phyloP scores from a whole-genome alignment of 1,140 invertebrate genomes.

The Gonioctena quinquepunctata region DNA sequence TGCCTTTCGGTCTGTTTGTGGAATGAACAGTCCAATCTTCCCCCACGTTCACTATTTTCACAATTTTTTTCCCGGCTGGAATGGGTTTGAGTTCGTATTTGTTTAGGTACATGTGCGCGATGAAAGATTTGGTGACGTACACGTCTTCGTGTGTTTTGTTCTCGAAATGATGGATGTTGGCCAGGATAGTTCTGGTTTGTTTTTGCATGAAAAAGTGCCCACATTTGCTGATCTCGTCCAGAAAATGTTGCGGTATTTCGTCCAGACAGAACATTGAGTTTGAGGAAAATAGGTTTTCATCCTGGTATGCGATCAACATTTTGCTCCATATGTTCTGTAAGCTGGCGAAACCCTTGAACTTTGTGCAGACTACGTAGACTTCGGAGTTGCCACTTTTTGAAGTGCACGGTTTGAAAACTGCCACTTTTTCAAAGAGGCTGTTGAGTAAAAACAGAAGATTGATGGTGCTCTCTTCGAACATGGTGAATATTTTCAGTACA shows the following conservation, averaged over 20 bases:
- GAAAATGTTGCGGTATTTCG: slow-evolving; percentile 68
- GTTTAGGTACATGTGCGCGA: slow-evolving; percentile 37
- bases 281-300: slow-evolving; percentile 21
- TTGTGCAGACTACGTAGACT: slow-evolving; percentile 81
- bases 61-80: slow-evolving; percentile 22
- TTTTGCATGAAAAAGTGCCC: slow-evolving; percentile 66
- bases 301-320: slow-evolving; percentile 60
- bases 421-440: slow-evolving; percentile 72
- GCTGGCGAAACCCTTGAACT: slow-evolving; percentile 61
- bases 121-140: slow-evolving; percentile 32
- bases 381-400: slow-evolving; percentile 95
- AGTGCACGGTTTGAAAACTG: slow-evolving; percentile 84
- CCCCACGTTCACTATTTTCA: slow-evolving; percentile 19
- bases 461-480: slow-evolving; percentile 81
- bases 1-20: not conserved
- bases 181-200: slow-evolving; percentile 67
- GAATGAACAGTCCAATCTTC: slow-evolving; percentile 11
- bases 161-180: slow-evolving; percentile 66
- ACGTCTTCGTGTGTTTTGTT: slow-evolving; percentile 53
- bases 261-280: slow-evolving; percentile 64
- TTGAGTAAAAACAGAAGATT: slow-evolving; percentile 81
- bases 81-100: slow-evolving; percentile 36
- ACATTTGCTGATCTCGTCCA: slow-evolving; percentile 70
- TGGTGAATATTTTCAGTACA: slow-evolving; percentile 92
- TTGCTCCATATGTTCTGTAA: slow-evolving; percentile 56